Conservation (phyloP, 2,797 vertebrate species). For the Takifugu rubripes region DNA sequence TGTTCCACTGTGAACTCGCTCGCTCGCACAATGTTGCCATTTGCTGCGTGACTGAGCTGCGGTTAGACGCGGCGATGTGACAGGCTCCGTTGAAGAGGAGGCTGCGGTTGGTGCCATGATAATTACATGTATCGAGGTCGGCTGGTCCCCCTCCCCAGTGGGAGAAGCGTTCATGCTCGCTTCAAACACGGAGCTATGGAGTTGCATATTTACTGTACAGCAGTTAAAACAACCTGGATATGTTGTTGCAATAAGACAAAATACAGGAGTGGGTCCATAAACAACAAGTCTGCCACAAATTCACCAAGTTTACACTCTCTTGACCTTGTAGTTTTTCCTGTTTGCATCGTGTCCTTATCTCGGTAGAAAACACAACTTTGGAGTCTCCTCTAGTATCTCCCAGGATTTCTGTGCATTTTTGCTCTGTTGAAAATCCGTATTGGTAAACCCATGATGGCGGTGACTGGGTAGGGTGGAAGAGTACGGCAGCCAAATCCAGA, state of each 20-base stretch:
- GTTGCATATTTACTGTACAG: neutral
- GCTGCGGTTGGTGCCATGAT: conserved; percentile 43
- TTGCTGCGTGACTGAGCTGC: conserved; percentile 45
- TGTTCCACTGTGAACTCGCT: conserved; percentile 17
- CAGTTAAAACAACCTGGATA: neutral
- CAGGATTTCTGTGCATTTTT: no score
- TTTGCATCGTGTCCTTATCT: no score
- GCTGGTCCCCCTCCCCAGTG: conserved; percentile 40
- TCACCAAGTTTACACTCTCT: no score
- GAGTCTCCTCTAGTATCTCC: no score
- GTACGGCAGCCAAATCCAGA: no score
- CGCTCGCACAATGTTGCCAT: conserved; percentile 32
- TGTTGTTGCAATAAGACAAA: neutral
- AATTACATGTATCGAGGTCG: conserved; percentile 77
- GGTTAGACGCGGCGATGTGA: conserved; percentile 30
- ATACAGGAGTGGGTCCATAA: no score
- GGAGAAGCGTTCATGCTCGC: neutral
- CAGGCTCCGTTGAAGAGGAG: conserved; percentile 49
- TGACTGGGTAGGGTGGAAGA: no score
- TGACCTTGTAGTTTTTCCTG: no score
- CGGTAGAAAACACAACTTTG: no score
- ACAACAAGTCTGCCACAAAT: no score
- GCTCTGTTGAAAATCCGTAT: no score
- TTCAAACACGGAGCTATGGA: neutral
- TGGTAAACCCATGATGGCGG: no score